These are phyloP conservation scores for Anthonomus grandis DNA, from an alignment of 1,140 invertebrate genomes.

Conservation along the genomic window DNA sequence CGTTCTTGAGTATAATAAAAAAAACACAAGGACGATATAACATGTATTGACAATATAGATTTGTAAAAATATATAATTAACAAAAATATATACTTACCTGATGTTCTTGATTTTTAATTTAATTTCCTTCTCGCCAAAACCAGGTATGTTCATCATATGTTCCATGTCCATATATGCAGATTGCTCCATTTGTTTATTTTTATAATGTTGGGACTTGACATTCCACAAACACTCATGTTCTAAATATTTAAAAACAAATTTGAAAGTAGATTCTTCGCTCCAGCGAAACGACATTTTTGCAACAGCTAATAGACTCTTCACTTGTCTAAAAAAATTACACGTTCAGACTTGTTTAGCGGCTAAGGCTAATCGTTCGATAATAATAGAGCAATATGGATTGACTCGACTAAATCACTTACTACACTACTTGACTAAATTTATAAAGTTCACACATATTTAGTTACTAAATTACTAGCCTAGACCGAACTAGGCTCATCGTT, in stretches of 20 bases:
- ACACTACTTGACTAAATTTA: not conserved
- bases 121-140: not conserved
- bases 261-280: not conserved
- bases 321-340: not conserved
- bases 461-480: not conserved
- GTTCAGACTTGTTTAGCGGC: not conserved
- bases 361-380: not conserved
- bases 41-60: too few relatives aligned
- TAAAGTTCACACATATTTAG: not conserved
- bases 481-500: too few relatives aligned
- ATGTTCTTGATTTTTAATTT: not conserved
- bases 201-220: not conserved
- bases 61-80: too few relatives aligned
- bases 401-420: not conserved
- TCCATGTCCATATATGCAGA: not conserved
- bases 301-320: not conserved
- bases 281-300: not conserved
- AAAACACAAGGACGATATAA: too few relatives aligned
- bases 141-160: not conserved
- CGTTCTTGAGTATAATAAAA: too few relatives aligned
- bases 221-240: not conserved
- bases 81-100: not conserved
- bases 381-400: not conserved
- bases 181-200: not conserved
- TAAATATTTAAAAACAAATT: not conserved